Evolutionary conservation across 92 coral and sea anemone genomes (phyloP), one percentile per base, ranked within the genome.

Genomic region (Micromussa lordhowensis): DNA sequence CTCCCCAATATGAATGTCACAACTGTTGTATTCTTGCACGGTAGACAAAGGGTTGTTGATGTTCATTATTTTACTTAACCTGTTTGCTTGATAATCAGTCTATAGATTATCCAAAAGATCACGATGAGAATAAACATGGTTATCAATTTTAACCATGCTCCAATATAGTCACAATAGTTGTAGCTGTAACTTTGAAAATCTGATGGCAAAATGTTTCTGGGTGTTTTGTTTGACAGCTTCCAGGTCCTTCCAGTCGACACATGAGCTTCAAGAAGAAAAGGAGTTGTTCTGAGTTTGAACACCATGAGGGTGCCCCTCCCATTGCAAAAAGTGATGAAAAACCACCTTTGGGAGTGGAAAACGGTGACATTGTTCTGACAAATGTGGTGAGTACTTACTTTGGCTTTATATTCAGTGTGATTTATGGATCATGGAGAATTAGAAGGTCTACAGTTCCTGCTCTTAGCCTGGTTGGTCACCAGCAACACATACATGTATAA

Each of bases 181-280:
- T 9, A 6, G 51, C 83, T 49, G 13, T 32, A 3, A 35, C 22
- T 68, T 28, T 83, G n/a, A 14, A 68, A 30, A 29, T 71, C 12
- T 30, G 68, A 26, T 66, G 13, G 16, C 18, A 18, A 48, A n/a
- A 15, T 48, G 19, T 8, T 19, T 30, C 16, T 30, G 51, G 51
- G 51, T 29, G 26, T 55, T 86, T n/a, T 54, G 69, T 51, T 44
- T 44, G n/a, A 28, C 75, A 95, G 98, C 69, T 93, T 35, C 98
- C 98, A 26, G 95, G 94, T 16, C 95, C 95, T 70, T 87, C 93
- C 54, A 90, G 93, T 76, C 87, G 88, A 35, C 94, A 95, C 79
- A 93, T 95, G 94, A 95, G 98, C 68, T 88, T 85, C 85, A 95
- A 93, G 77, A 71, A 84, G 68, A 40, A 71, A 22, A 88, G 92